phyloP scores from a whole-genome alignment of 2,113 vertebrate species.

The Felis catus region F.catus_Fca126_mat1.0 CM031424.1:34073001-34073500 shows the following conservation, averaged over 20 bases:
- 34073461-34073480: slow-evolving; percentile 87
- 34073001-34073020: slow-evolving; percentile 56
- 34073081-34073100: slow-evolving; percentile 97
- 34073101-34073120: slow-evolving; percentile 98
- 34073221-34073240: slow-evolving; percentile 93
- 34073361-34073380: slow-evolving; percentile 95
- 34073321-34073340: slow-evolving; percentile 97
- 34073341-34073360: slow-evolving; percentile 99
- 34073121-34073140: slow-evolving; percentile 95
- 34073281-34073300: slow-evolving; percentile 96
- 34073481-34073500: slow-evolving; percentile 90
- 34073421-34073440: slow-evolving; percentile 89
- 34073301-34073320: slow-evolving; percentile 96
- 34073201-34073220: slow-evolving; percentile 95
- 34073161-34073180: slow-evolving; percentile 96
- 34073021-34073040: slow-evolving; percentile 82
- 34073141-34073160: slow-evolving; percentile 96
- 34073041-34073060: slow-evolving; percentile 83
- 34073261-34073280: slow-evolving; percentile 91
- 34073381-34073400: slow-evolving; percentile 97
- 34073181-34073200: slow-evolving; percentile 99
- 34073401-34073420: slow-evolving; percentile 93
- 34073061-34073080: slow-evolving; percentile 86
- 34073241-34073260: slow-evolving; percentile 89
- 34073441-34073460: slow-evolving; percentile 88